Evolutionary conservation across 2,888 invertebrate genomes (phyloP).

Genomic region (Brachyptera risi): DNA sequence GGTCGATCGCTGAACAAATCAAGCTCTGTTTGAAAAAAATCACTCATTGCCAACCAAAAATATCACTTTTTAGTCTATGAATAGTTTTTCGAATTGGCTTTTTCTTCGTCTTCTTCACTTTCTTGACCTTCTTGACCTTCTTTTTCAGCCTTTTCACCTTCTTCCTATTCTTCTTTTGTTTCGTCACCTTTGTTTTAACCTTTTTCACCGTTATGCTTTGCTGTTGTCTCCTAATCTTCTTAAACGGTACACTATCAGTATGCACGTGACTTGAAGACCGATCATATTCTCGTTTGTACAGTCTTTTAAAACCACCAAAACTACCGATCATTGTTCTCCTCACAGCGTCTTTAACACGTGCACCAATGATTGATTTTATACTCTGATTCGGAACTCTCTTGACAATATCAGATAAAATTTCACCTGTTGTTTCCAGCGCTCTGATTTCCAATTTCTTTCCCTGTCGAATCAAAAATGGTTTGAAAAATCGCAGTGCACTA

Average conservation of each 20-base stretch:
- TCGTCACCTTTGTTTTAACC: not conserved
- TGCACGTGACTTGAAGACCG: not conserved
- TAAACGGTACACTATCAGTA: too few relatives aligned
- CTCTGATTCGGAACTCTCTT: not conserved
- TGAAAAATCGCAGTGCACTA: not conserved
- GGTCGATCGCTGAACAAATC: not conserved
- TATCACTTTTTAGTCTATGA: not conserved
- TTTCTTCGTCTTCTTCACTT: not conserved
- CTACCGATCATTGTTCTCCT: not conserved
- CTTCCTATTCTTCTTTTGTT: not conserved
- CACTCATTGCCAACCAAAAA: not conserved
- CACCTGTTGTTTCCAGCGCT: not conserved
- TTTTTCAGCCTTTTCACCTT: not conserved
- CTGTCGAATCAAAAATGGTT: not conserved
- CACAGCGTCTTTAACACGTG: not conserved
- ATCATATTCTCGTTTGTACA: not conserved
- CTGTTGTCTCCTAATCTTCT: too few relatives aligned
- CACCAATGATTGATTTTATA: not conserved
- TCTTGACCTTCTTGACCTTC: not conserved
- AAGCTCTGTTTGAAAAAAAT: not conserved
- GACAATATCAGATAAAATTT: not conserved
- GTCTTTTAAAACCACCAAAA: not conserved
- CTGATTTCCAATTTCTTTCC: not conserved
- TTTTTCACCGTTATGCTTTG: not conserved
- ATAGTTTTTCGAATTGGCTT: not conserved